Conservation (phyloP, 2,113 vertebrate species). For the Chionis minor region DNA sequence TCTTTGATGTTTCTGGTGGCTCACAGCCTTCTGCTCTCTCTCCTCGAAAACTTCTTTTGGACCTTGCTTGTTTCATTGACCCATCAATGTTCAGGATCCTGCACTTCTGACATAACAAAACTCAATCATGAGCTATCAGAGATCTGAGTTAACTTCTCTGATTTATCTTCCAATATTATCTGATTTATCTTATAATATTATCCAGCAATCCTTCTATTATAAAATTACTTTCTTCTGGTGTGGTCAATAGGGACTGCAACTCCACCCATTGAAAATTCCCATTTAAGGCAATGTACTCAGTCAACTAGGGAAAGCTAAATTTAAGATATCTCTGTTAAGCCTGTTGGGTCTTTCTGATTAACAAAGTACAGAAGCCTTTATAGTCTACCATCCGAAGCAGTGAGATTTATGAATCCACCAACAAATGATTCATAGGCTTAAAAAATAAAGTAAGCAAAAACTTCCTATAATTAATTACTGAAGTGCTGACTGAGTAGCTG, state of each 20-base stretch:
- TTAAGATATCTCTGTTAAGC: slow-evolving; percentile 50
- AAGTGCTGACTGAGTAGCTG: not conserved
- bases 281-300: slow-evolving; percentile 54
- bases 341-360: slow-evolving; percentile 31
- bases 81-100: not conserved
- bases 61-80: not conserved
- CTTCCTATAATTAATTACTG: slow-evolving; percentile 48
- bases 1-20: not conserved
- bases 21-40: not conserved
- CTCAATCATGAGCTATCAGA: not conserved
- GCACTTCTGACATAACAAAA: not conserved
- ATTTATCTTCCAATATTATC: not conserved
- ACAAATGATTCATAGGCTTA: slow-evolving; percentile 30
- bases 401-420: slow-evolving; percentile 37
- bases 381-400: not conserved
- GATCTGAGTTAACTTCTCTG: not conserved
- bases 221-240: not conserved
- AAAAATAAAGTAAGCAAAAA: slow-evolving; percentile 48
- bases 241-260: slow-evolving; percentile 14
- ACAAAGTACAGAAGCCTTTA: slow-evolving; percentile 21
- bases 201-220: not conserved
- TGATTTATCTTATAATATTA: not conserved
- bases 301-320: slow-evolving; percentile 48
- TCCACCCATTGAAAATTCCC: slow-evolving; percentile 32
- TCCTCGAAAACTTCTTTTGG: not conserved